Percentiles rank a stretch among this genome's conserved stretches.
Evolutionary conservation across 2,113 vertebrate species (phyloP).

Genomic region (Climacteris rufus): DNA sequence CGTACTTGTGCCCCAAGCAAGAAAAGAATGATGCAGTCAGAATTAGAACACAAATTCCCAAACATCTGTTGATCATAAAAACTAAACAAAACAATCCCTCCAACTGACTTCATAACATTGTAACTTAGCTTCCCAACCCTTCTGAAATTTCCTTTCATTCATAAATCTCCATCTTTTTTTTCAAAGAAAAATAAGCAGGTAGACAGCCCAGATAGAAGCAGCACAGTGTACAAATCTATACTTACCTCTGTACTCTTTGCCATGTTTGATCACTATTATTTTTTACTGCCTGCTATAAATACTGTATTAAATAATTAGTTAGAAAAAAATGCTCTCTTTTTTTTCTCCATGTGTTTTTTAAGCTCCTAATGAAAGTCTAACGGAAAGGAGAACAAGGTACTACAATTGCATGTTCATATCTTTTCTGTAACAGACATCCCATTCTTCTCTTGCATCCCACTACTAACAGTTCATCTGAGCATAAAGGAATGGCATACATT

Average conservation of each 20-base stretch:
- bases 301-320: background rate
- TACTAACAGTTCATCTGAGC: background rate
- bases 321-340: background rate
- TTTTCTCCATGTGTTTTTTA: background rate
- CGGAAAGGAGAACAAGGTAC: background rate
- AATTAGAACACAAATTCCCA: background rate
- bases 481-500: constrained; percentile 48
- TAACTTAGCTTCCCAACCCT: background rate
- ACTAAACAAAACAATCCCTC: background rate
- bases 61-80: background rate
- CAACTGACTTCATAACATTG: background rate
- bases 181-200: background rate
- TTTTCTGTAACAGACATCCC: constrained; percentile 29
- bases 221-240: background rate
- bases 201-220: background rate
- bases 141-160: background rate
- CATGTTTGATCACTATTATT: background rate
- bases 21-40: background rate
- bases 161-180: background rate
- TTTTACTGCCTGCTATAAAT: background rate
- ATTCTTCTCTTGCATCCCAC: constrained; percentile 29
- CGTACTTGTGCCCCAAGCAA: background rate
- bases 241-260: background rate
- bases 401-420: constrained; percentile 1
- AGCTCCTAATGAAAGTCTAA: background rate